Evolutionary conservation across 2,888 invertebrate genomes (phyloP).

Genomic region (Melanophora roralis): DNA sequence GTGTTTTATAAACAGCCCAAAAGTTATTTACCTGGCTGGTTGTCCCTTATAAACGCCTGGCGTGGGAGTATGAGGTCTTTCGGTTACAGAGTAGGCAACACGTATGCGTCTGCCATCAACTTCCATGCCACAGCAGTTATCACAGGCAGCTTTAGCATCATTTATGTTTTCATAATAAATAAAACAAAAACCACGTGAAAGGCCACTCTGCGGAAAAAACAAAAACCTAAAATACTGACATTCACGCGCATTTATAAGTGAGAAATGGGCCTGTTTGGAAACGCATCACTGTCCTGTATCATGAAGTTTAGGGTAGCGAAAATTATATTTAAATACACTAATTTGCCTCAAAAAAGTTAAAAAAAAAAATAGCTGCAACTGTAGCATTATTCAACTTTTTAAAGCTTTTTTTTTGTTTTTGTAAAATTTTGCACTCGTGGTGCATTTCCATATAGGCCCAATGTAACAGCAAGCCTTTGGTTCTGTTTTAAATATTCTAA

Average conservation of each 20-base stretch:
- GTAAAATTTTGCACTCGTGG: neutral
- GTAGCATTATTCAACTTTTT: no score
- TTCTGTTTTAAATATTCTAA: constrained; percentile 53
- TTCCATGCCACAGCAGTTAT: constrained; percentile 95
- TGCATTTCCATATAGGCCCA: neutral
- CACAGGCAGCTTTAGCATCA: constrained; percentile 95
- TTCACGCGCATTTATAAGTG: no score
- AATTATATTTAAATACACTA: no score
- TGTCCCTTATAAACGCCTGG: constrained; percentile 98
- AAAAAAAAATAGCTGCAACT: no score
- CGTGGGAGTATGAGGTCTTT: constrained; percentile 97
- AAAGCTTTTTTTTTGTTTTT: no score
- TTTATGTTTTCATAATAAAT: constrained; percentile 93
- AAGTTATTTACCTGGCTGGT: constrained; percentile 82
- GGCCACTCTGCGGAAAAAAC: constrained; percentile 84
- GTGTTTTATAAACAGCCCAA: no score
- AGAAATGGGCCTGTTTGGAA: no score
- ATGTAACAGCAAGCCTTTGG: constrained; percentile 74
- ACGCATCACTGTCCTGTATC: no score
- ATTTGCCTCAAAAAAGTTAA: no score
- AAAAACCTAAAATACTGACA: no score
- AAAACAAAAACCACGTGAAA: constrained; percentile 97
- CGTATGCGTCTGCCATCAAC: constrained; percentile 95
- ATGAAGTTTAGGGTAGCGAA: neutral
- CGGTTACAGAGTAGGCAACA: constrained; percentile 97